Evolutionary conservation across 2,113 vertebrate species (phyloP).

Genomic region (Serinus canaria): DNA sequence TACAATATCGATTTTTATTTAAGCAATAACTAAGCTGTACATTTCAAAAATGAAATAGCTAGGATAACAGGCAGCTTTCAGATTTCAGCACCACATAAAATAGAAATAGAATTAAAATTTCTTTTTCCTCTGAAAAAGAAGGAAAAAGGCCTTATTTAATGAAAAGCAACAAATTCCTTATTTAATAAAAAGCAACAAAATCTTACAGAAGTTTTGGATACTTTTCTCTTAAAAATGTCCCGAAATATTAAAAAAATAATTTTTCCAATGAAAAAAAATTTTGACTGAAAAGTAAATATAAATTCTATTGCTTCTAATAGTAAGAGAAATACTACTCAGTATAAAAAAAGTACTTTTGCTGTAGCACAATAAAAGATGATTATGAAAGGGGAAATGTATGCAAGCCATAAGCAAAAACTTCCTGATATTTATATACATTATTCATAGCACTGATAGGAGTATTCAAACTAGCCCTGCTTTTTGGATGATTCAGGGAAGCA

Average conservation of each 20-base stretch:
- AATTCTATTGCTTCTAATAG: not conserved
- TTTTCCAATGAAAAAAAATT: not conserved
- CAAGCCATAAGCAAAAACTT: slow-evolving; percentile 1
- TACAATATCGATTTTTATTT: not conserved
- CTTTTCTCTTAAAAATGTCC: not conserved
- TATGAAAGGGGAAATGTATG: slow-evolving; percentile 45
- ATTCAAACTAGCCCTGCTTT: not conserved
- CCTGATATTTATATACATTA: slow-evolving; percentile 11
- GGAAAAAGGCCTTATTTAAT: not conserved
- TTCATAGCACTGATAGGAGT: slow-evolving; percentile 28
- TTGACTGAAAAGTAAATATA: not conserved
- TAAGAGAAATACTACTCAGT: not conserved
- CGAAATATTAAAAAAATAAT: not conserved
- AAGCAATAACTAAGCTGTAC: not conserved
- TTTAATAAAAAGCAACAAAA: not conserved
- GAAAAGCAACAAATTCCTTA: not conserved
- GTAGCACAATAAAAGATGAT: slow-evolving; percentile 39
- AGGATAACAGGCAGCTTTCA: not conserved
- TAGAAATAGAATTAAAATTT: not conserved
- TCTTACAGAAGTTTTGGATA: not conserved
- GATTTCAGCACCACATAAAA: not conserved
- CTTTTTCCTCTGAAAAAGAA: not conserved
- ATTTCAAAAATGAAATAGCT: not conserved
- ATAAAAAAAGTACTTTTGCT: not conserved
- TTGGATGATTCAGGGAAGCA: not conserved